Evolutionary conservation across 2,797 vertebrate species (phyloP), one percentile per base, ranked within the genome.

Genomic region (Echeneis naucrates): DNA sequence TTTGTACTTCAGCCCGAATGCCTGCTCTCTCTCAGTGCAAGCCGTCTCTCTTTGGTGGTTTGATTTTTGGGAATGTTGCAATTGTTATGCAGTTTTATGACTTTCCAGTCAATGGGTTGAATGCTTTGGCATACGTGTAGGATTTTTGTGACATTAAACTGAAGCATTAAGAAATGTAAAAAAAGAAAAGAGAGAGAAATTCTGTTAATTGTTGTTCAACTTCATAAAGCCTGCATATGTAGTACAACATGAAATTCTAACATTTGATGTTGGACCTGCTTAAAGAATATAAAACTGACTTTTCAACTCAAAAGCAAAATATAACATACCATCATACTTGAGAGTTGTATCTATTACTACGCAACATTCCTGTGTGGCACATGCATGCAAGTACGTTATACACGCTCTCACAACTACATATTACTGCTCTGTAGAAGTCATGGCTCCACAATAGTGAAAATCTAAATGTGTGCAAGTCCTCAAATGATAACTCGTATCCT

Each of bases 131-230:
- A 8, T 64, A 51, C 40, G 71, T 17, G 8, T 45, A 54, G 35
- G 47, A n/a, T 13, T 76, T 70, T 68, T 61, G 51, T 78, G 44
- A 21, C 23, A 47, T 72, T 67, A 61, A 33, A 47, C 3, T 65
- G 5, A 68, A 72, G n/a, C 56, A 50, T 65, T 19, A 70, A 65
- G 52, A 54, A 80, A 66, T 64, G n/a, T n/a, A n/a, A 70, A 69
- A 27, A 30, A 6, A 30, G 30, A 6, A 30, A 30, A 30, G 3
- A 3, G 42, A 68, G 14, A 47, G 8, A 54, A 58, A 58, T 17
- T 21, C 55, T 30, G 44, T 24, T 76, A 32, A 72, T 37, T 65
- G 35, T 32, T 65, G 47, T 73, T 57, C 4, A 69, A 12, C 5
- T 62, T 37, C 50, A 2, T 24, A 16, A 44, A 17, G 56, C 12